A percentile compares a stretch with the other conserved stretches of the same genome.
Conservation (phyloP, 2,797 vertebrate genomes). For the Cyprinella venusta region DNA sequence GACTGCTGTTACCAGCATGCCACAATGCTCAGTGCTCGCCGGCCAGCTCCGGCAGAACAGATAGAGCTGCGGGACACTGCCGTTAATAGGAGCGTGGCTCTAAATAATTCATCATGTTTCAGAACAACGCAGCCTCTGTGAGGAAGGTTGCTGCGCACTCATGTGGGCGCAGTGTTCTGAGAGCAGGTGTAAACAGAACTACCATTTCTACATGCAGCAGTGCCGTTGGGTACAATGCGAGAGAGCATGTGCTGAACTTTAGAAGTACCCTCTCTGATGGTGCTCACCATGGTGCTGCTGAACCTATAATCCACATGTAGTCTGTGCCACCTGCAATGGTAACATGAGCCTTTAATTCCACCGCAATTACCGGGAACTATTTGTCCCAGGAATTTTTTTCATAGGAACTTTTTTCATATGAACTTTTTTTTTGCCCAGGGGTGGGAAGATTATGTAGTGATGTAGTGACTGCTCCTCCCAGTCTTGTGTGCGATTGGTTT, state of each 20-base stretch:
- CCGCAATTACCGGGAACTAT: too few relatives aligned
- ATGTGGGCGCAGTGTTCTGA: conserved; percentile 22
- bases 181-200: conserved; percentile 42
- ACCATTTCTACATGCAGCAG: conserved; percentile 13
- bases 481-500: too few relatives aligned
- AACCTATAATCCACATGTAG: conserved; percentile 28
- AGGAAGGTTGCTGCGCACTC: conserved; percentile 25
- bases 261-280: conserved; percentile 18
- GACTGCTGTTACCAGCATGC: conserved; percentile 33
- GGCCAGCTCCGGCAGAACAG: conserved; percentile 1
- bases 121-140: conserved; percentile 15
- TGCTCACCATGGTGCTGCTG: conserved; percentile 49
- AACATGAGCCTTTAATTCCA: background rate
- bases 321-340: conserved; percentile 15
- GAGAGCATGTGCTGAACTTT: conserved; percentile 42
- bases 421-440: too few relatives aligned
- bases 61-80: conserved; percentile 52
- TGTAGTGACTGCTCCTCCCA: too few relatives aligned
- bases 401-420: too few relatives aligned
- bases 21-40: background rate
- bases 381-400: too few relatives aligned
- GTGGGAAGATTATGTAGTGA: too few relatives aligned
- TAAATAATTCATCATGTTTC: conserved; percentile 58
- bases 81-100: conserved; percentile 59
- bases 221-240: conserved; percentile 5